Evolutionary conservation across 2,888 invertebrate species (phyloP), one percentile per base, ranked within the genome.

Genomic region (Dendrolimus pini): DNA sequence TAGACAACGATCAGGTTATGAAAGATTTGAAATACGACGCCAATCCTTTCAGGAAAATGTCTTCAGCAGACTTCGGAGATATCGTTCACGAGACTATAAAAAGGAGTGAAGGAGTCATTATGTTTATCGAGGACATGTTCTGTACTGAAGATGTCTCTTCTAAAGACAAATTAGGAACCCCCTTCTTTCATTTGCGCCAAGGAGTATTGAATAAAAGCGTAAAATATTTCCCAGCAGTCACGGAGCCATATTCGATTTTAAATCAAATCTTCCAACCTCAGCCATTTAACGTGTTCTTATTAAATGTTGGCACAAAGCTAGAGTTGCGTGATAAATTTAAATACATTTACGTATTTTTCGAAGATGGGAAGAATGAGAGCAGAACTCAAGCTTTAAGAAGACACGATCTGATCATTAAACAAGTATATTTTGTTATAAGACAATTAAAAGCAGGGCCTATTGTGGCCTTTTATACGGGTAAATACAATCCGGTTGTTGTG

Each of bases 381-480:
- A 66, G 82, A 0, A 30, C 66, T 0, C 62, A 71, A 1, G 57
- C 62, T 0, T 60, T 88, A 14, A 69, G 78, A 9, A 68, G 77
- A 1, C 88, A 88, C 54, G 89, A 87, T 60, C 7, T 56, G 1
- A 66, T 83, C 0, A 84, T 88, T 41, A 66, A 63, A 1, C 78
- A 83, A 7, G 73, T 83, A 0, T 75, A 77, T 54, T 62, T 61
- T 0, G 67, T 67, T 0, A 66, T 80, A 0, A 67, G 68, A 0
- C 63, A 71, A 52, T 18, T 69, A 6, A 71, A 72, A 6, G 14
- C 61, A 0, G 81, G 79, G 0, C 74, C 81, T 0, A 60, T 86
- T 0, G 13, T 85, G 0, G 83, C 74, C 0, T 82, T 82, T 62
- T 88, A 88, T 58, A 86, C 87, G 0, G 88, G 87, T 0, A 85